Evolutionary conservation across 2,113 vertebrate species (phyloP), one percentile per base, ranked within the genome.

Genomic region (Oreochromis aureus): DNA sequence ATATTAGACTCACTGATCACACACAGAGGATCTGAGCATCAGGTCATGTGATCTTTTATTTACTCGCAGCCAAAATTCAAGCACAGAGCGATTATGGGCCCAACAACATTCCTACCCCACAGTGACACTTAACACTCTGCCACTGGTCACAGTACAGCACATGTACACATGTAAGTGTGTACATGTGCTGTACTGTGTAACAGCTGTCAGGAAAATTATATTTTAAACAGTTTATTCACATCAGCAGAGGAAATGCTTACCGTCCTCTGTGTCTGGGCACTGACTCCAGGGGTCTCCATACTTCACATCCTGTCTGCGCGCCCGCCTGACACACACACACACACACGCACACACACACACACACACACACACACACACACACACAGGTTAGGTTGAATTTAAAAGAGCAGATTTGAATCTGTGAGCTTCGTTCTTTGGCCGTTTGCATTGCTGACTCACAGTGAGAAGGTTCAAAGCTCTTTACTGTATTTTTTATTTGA

Each of bases 231-330:
- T 86, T 63, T 18, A 71, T 7, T 71, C 39, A 58, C 32, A 41
- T 85, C 51, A 78, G 27, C 15, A 19, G 51, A 6, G 84, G 48
- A 86, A 58, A 24, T 87, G 76, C 94, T 97, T 91, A 98, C 97
- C 95, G 7, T 97, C 96, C 63, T 94, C 83, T 3, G 95, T 88
- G 91, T 96, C 92, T 55, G 96, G 96, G 84, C 97, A 98, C 92
- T 97, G 97, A 83, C 96, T 96, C 94, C 95, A 94, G 4, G 92
- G 96, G 86, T 98, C 97, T 22, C 96, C 94, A 7, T 96, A 92
- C 51, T 96, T 96, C 54, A 96, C 86, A 6, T 98, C 96, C 95
- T 97, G 97, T 91, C 97, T 96, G 63, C 97, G 94, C 2, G 96
- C 94, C 69, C 93, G 96, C 89, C 97, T 95, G 54, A 76, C 3